These are phyloP conservation scores for Callocephalon fimbriatum DNA, from an alignment of 2,113 vertebrate species.

Conservation along the genomic window DNA sequence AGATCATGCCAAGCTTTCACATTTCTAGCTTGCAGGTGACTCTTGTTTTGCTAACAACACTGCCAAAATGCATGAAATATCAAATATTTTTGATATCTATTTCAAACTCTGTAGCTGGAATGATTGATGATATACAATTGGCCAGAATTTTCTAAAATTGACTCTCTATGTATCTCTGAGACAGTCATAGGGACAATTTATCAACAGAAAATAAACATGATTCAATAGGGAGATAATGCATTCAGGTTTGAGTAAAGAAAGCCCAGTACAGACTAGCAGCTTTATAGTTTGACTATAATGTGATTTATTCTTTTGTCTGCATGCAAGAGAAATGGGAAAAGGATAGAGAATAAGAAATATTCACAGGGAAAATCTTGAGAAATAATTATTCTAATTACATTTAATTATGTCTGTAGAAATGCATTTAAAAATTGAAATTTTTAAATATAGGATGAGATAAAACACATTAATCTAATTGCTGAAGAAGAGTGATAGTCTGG, in stretches of 20 bases:
- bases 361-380: neutral
- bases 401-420: neutral
- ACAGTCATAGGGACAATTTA: neutral
- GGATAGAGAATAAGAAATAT: neutral
- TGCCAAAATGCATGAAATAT: neutral
- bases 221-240: neutral
- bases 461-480: neutral
- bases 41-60: neutral
- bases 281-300: neutral
- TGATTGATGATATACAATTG: neutral
- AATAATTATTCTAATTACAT: neutral
- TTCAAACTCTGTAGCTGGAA: neutral
- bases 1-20: neutral
- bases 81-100: neutral
- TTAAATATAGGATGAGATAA: neutral
- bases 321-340: neutral
- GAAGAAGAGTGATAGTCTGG: neutral
- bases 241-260: neutral
- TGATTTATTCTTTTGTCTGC: neutral
- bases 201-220: neutral
- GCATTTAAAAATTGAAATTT: neutral
- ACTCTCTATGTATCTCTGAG: neutral
- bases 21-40: neutral
- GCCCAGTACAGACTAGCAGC: neutral
- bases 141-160: neutral